Conservation (phyloP, 2,888 invertebrate genomes). For the Microctonus hyperodae region DNA sequence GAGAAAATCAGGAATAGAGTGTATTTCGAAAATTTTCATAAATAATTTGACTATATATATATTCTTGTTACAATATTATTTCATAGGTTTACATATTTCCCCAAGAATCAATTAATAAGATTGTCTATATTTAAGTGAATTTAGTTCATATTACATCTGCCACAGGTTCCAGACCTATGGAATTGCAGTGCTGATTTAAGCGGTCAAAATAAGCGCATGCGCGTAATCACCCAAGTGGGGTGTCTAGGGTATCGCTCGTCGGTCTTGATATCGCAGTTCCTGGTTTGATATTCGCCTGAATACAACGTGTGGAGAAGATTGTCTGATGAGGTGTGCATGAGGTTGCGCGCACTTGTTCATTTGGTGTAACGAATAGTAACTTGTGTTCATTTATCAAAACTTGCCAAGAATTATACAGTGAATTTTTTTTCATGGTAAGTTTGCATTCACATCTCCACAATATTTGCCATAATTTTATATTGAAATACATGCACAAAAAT, state of each 20-base stretch:
- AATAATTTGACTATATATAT: too few species aligned
- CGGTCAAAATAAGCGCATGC: conserved; percentile 43
- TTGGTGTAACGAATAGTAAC: conserved; percentile 7
- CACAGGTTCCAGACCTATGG: neutral
- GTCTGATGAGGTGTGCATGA: conserved; percentile 36
- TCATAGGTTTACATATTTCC: too few species aligned
- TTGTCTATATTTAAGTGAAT: neutral
- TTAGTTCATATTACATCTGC: neutral
- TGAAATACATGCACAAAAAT: neutral
- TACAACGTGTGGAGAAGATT: conserved; percentile 39
- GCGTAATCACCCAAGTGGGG: conserved; percentile 26
- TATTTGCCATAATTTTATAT: neutral
- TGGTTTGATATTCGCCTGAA: conserved; percentile 62
- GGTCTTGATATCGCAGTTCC: conserved; percentile 60
- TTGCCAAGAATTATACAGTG: conserved; percentile 7
- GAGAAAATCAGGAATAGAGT: too few species aligned
- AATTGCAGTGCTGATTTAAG: conserved; percentile 33
- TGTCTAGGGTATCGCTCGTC: conserved; percentile 28
- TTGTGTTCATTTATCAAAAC: neutral
- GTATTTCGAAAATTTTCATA: too few species aligned
- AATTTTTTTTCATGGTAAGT: conserved; percentile 18
- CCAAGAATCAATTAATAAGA: neutral
- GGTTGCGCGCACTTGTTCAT: conserved; percentile 19
- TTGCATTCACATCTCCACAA: conserved; percentile 9
- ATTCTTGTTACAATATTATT: too few species aligned